Evolutionary conservation across 2,797 vertebrate genomes (phyloP).

Genomic region (Leucoraja ocellata): DNA sequence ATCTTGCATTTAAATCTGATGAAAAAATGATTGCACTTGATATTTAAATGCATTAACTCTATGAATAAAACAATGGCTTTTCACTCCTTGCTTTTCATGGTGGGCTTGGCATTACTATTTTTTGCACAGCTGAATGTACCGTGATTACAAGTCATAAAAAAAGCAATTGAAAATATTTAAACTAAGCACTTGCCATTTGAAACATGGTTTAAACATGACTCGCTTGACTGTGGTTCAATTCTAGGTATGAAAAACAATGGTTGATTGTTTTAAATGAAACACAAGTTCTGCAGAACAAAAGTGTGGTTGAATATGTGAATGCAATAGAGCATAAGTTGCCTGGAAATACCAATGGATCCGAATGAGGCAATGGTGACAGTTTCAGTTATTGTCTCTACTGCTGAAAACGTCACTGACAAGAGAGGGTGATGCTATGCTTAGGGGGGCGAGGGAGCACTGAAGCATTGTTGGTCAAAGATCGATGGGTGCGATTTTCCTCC

Average conservation of each 20-base stretch:
- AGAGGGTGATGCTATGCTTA: too few species aligned
- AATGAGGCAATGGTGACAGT: too few species aligned
- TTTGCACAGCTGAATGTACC: slow-evolving; percentile 39
- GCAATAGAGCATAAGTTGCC: background rate
- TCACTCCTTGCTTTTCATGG: slow-evolving; percentile 40
- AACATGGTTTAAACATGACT: slow-evolving; percentile 40
- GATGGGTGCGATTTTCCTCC: too few species aligned
- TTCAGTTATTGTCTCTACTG: too few species aligned
- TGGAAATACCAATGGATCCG: too few species aligned
- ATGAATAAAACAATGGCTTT: slow-evolving; percentile 42
- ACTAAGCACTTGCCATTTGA: slow-evolving; percentile 43
- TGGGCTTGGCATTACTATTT: slow-evolving; percentile 30
- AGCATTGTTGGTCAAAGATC: too few species aligned
- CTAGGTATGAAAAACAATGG: slow-evolving; percentile 18
- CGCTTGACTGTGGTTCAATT: slow-evolving; percentile 38
- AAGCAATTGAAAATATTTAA: slow-evolving; percentile 44
- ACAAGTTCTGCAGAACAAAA: slow-evolving; percentile 30
- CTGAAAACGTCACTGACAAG: too few species aligned
- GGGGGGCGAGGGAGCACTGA: too few species aligned
- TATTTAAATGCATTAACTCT: slow-evolving; percentile 40
- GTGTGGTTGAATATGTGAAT: background rate
- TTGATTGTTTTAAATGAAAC: slow-evolving; percentile 42
- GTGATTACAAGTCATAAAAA: slow-evolving; percentile 43
- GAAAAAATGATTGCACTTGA: slow-evolving; percentile 40
- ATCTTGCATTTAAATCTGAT: slow-evolving; percentile 45